These are phyloP conservation scores for Drosophila anomelani DNA, from an alignment of 2,888 invertebrate genomes.

Conservation along the genomic window DNA sequence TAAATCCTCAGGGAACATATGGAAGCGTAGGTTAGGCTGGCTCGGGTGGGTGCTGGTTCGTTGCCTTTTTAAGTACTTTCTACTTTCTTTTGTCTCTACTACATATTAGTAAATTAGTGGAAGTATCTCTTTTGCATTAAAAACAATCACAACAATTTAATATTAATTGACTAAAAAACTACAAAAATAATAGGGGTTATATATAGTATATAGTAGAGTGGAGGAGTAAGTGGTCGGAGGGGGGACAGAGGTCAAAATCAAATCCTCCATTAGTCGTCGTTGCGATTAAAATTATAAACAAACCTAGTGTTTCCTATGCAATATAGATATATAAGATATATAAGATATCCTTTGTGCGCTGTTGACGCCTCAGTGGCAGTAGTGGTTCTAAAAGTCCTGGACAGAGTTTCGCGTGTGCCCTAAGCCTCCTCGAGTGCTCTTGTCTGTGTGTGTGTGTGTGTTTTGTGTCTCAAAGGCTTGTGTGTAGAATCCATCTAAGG, in stretches of 20 bases:
- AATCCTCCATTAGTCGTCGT: constrained; percentile 85
- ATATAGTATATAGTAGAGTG: constrained; percentile 58
- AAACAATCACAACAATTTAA: constrained; percentile 83
- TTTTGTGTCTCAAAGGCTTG: constrained; percentile 32
- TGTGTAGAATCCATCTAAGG: constrained; percentile 51
- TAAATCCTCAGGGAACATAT: constrained; percentile 2
- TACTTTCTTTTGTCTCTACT: constrained; percentile 54
- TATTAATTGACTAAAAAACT: constrained; percentile 80
- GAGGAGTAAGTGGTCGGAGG: constrained; percentile 58
- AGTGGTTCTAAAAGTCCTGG: constrained; percentile 24
- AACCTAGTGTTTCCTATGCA: constrained; percentile 67
- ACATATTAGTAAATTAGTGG: constrained; percentile 68
- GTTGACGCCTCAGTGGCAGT: constrained; percentile 73
- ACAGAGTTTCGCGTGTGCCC: constrained; percentile 17
- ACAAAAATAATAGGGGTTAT: constrained; percentile 78
- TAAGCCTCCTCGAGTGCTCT: neutral
- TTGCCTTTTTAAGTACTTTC: constrained; percentile 66
- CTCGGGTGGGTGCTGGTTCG: constrained; percentile 48
- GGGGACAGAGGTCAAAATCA: constrained; percentile 67
- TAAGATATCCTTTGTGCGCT: constrained; percentile 66
- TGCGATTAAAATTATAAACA: constrained; percentile 72
- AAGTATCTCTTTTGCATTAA: constrained; percentile 79
- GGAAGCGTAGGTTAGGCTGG: neutral
- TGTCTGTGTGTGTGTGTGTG: constrained; percentile 49
- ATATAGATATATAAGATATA: constrained; percentile 45